Conservation (phyloP, 1,140 invertebrate genomes). For the Tetraneura akinire region DNA sequence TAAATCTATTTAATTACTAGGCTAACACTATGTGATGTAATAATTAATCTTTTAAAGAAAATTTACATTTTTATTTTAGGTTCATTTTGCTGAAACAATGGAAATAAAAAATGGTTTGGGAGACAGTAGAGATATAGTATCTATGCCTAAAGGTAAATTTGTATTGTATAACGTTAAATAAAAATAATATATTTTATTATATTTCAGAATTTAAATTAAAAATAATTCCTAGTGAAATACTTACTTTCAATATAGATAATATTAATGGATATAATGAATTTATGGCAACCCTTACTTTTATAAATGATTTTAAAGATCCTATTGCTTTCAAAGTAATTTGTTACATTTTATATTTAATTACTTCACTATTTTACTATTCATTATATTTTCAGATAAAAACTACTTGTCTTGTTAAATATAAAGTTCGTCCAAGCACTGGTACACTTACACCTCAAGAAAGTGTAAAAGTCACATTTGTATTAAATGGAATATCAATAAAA, state of each 20-base stretch:
- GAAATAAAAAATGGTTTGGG: conserved; percentile 36
- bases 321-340: conserved; percentile 38
- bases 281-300: conserved; percentile 33
- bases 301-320: conserved; percentile 32
- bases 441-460: conserved; percentile 65
- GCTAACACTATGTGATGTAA: neutral
- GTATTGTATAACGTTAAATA: neutral
- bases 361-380: neutral
- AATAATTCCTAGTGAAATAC: conserved; percentile 13
- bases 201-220: conserved; percentile 33
- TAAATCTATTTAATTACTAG: conserved; percentile 10
- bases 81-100: conserved; percentile 41
- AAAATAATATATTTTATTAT: neutral
- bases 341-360: conserved; percentile 29
- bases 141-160: conserved; percentile 43
- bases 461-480: conserved; percentile 62
- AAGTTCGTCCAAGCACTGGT: conserved; percentile 83
- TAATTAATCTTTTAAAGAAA: neutral
- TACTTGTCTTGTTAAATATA: conserved; percentile 83
- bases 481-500: conserved; percentile 63
- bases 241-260: conserved; percentile 29
- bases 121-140: conserved; percentile 24
- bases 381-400: conserved; percentile 70
- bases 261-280: conserved; percentile 24
- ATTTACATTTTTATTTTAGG: conserved; percentile 11